Evolutionary conservation across 1,140 invertebrate genomes (phyloP), one percentile per base, ranked within the genome.

Genomic region (Bombus consobrinus): DNA sequence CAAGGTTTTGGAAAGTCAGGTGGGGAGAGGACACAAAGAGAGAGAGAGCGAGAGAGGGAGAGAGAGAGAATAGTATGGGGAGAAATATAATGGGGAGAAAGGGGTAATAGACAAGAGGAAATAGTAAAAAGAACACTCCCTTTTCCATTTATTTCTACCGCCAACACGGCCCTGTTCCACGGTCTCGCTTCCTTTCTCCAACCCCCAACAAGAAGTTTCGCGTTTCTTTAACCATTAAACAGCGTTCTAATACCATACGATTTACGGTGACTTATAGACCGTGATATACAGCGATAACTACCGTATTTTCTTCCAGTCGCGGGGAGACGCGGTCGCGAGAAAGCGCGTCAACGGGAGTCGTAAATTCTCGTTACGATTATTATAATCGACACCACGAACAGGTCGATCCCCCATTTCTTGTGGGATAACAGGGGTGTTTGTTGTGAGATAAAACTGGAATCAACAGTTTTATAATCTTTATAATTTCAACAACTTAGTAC

Each of bases 141-240:
- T 89, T 92, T 91, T 91, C 85, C 92, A 93, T 93, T 94, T 94
- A 93, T 93, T 93, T 94, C 92, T 88, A 82, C 88, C 83, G 53
- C 74, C 87, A 39, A 34, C 80, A 41, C 18, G 28, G 15, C 15
- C 9, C 12, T n/a, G 15, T 18, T 10, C 53, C 25, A 13, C 39
- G 1, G 2, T 66, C 6, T 32, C 76, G 37, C 53, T 77, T 64
- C 43, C 9, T 79, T 74, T 47, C 78, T 79, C 77, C 76, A 81
- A n/a, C 3, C 10, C 25, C 15, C n/a, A 89, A 87, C 87, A 89
- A 87, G 87, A 83, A 89, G 91, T 93, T 94, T 92, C 90, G 90
- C 93, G 92, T 94, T 94, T 94, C 92, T 93, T 90, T 64, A 87
- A 89, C 87, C 89, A 87, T 79, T 85, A 87, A 91, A 92, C 84